Percentiles rank a stretch among this genome's conserved stretches.
phyloP scores from a whole-genome alignment of 2,797 vertebrate species.

The Tinamus major region DNA sequence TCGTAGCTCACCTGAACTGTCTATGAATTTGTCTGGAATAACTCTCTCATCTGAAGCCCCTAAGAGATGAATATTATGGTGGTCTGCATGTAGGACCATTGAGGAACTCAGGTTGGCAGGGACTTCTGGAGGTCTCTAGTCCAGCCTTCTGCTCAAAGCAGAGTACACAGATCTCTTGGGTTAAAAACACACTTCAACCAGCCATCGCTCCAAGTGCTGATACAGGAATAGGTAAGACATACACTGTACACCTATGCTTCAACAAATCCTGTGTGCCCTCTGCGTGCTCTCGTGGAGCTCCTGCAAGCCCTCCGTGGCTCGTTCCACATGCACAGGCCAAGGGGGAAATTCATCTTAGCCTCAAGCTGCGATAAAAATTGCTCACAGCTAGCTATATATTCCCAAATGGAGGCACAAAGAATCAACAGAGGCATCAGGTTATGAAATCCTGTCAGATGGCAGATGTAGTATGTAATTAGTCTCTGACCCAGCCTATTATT shows the following conservation, averaged over 20 bases:
- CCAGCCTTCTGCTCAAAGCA: neutral
- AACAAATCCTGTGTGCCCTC: neutral
- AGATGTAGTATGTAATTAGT: constrained; percentile 31
- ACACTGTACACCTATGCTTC: neutral
- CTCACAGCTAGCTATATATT: neutral
- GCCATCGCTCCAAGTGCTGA: neutral
- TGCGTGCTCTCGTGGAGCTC: neutral
- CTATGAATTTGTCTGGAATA: neutral
- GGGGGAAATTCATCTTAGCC: neutral
- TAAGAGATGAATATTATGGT: neutral
- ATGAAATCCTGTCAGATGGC: neutral
- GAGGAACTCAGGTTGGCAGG: neutral
- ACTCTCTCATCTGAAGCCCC: neutral
- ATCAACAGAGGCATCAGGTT: neutral
- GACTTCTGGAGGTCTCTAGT: neutral
- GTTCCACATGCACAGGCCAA: neutral
- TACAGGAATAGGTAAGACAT: neutral
- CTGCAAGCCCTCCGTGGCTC: neutral
- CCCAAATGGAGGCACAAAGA: neutral
- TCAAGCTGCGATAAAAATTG: neutral
- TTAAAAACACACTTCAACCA: neutral
- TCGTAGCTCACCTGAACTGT: neutral
- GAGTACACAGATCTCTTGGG: neutral
- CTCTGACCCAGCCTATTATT: constrained; percentile 25
- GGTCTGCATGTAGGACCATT: neutral